Conservation (phyloP, 2,797 vertebrate genomes). For the Acanthurus lineatus region DNA sequence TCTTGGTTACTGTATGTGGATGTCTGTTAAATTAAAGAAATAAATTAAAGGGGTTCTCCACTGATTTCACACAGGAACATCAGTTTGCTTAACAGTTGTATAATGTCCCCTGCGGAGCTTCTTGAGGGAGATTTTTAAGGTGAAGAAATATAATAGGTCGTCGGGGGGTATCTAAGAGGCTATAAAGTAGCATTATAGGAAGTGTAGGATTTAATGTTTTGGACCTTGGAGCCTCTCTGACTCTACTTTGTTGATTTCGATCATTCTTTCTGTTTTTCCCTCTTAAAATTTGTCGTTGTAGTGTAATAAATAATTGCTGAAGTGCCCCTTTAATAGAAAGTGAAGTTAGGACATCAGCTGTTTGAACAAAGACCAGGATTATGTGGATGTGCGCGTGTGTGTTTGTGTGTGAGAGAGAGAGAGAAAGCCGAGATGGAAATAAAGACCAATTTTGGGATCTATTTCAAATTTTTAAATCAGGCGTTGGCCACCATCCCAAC, state of each 20-base stretch:
- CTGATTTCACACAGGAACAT: background rate
- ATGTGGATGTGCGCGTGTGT: background rate
- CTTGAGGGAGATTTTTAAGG: background rate
- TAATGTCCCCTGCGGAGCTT: background rate
- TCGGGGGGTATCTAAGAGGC: background rate
- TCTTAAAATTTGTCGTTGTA: background rate
- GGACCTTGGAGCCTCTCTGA: background rate
- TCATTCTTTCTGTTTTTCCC: background rate
- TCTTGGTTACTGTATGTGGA: background rate
- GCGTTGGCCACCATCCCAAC: background rate
- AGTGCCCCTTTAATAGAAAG: background rate
- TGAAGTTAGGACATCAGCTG: background rate
- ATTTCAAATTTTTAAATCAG: constrained; percentile 8
- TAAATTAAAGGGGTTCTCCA: background rate
- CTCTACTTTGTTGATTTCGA: background rate
- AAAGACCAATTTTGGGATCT: background rate
- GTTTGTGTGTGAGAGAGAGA: background rate
- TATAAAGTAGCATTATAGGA: background rate
- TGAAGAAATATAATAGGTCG: background rate
- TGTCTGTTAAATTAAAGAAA: background rate
- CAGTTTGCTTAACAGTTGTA: background rate
- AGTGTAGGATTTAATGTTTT: background rate
- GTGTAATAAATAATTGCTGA: background rate
- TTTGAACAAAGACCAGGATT: background rate
- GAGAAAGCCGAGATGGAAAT: background rate